These are phyloP conservation scores for Botia kubotai DNA, from an alignment of 2,797 vertebrate genomes.

Conservation along the genomic window DNA sequence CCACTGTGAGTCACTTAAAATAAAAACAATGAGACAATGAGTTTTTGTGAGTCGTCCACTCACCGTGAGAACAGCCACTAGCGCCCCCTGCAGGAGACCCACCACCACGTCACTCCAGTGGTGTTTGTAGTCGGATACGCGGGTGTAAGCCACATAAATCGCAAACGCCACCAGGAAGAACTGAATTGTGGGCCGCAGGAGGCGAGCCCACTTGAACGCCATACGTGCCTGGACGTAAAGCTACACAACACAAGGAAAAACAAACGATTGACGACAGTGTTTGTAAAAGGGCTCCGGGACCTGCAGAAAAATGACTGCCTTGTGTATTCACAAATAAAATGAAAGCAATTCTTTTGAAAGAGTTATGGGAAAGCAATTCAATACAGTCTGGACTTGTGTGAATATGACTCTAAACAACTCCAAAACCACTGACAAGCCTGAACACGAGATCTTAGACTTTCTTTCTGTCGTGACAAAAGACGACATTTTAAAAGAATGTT, in stretches of 20 bases:
- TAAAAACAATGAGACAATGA: background rate
- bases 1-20: background rate
- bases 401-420: background rate
- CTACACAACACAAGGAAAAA: constrained; percentile 67
- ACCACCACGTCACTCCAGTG: constrained; percentile 93
- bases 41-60: constrained; percentile 64
- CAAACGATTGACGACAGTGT: background rate
- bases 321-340: background rate
- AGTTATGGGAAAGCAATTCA: background rate
- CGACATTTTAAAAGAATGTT: too few relatives aligned
- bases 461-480: background rate
- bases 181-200: constrained; percentile 91
- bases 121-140: constrained; percentile 93
- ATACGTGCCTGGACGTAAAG: constrained; percentile 93
- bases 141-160: constrained; percentile 91
- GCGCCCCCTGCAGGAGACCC: constrained; percentile 90
- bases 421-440: constrained; percentile 32
- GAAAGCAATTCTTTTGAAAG: background rate
- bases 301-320: background rate
- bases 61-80: constrained; percentile 89
- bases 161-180: constrained; percentile 91
- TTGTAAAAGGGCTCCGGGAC: background rate
- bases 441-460: constrained; percentile 15
- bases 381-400: background rate
- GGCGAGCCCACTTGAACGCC: constrained; percentile 88